phyloP scores from a whole-genome alignment of 2,888 invertebrate species.

The Digitonthophagus gazella region DNA sequence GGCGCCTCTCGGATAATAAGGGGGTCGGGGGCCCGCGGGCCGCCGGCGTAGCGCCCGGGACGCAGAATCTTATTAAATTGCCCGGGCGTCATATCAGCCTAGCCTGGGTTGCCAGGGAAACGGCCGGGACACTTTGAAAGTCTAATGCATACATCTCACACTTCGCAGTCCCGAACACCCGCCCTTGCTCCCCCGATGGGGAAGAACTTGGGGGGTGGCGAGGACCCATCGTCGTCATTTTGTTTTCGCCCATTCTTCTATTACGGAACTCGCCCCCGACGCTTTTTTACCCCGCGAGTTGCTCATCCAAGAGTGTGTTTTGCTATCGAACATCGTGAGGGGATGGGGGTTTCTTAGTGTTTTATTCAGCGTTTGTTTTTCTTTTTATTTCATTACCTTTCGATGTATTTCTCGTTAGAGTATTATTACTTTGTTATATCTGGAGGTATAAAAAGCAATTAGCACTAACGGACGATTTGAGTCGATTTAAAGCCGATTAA shows the following conservation, averaged over 20 bases:
- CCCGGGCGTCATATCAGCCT: constrained; percentile 65
- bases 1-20: constrained; percentile 27
- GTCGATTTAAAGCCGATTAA: background rate
- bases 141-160: constrained; percentile 55
- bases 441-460: too few relatives aligned
- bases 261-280: constrained; percentile 41
- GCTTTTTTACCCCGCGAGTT: too few relatives aligned
- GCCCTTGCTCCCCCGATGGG: constrained; percentile 43
- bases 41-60: constrained; percentile 44
- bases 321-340: background rate
- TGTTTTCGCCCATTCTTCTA: constrained; percentile 51
- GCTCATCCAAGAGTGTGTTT: too few relatives aligned
- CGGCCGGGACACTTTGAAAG: constrained; percentile 61
- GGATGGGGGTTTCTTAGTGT: too few relatives aligned
- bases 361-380: too few relatives aligned
- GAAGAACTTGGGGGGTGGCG: constrained; percentile 33
- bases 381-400: too few relatives aligned
- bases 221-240: constrained; percentile 45
- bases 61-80: constrained; percentile 56
- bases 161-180: constrained; percentile 43
- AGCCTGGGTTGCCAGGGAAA: constrained; percentile 67
- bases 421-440: too few relatives aligned
- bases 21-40: constrained; percentile 30
- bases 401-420: too few relatives aligned
- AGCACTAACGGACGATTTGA: background rate